Base-by-base conservation (phyloP, 2,797 vertebrate species). In the Acipenser transmontanus region DNA sequence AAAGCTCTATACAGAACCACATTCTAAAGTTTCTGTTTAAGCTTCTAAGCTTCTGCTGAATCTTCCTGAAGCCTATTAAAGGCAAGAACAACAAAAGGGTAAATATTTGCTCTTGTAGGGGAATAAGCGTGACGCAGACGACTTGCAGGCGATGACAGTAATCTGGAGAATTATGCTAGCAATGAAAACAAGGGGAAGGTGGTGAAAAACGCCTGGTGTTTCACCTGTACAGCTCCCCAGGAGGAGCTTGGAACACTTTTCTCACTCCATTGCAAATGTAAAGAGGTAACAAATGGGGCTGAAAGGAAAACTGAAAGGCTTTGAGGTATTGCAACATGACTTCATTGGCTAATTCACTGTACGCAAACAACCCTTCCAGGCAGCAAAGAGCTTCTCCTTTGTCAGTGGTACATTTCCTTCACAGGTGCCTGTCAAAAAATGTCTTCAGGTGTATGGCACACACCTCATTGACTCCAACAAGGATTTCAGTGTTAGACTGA, bases 61-160 rank as follows among this genome's bases (percentile, higher is more conserved):
- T 1, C n/a, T 59, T 20, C 47, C 47, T 12, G 13, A 7, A 72
- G 62, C 50, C 8, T 68, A 56, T 72, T 70, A 69, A 73, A 78
- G 78, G 74, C 66, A 65, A 67, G 65, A 71, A 80, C 80, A 77
- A 14, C 56, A 61, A 14, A 71, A 70, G 34, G 66, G 68, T 74
- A 76, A 81, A 70, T 78, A 75, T 65, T 67, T 68, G 64, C 71
- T 75, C 74, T 75, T 73, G 71, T 59, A 70, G 66, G 63, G 73
- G 78, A 81, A 70, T 72, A 12, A 0, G 68, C 72, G 59, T 79
- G 76, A 77, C 72, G 74, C 64, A 66, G 71, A 64, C 47, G 49
- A 50, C 67, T n/a, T 1, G 47, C 17, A 68, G 47, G 50, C 67
- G 74, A 70, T 78, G 76, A 74, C 68, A 81, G 73, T 74, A 76